Percentiles rank a stretch among this genome's conserved stretches.
Conservation (phyloP, 2,797 vertebrate species). For the Stomatorhinus walkeri region DNA sequence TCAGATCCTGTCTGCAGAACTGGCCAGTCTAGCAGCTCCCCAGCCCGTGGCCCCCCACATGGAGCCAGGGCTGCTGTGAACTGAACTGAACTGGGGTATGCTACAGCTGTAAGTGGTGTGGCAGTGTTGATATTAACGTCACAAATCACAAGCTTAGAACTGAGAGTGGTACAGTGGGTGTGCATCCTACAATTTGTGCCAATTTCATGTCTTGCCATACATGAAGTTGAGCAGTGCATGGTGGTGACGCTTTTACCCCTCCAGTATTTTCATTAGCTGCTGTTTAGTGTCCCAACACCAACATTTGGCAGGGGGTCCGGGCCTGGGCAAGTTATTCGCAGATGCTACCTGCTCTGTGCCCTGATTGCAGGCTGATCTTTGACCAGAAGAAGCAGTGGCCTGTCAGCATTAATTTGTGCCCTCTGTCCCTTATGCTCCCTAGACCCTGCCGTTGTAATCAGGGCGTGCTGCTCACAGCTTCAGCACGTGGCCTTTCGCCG, state of each 20-base stretch:
- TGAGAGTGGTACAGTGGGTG: neutral
- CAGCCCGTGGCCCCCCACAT: neutral
- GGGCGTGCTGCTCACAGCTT: constrained; percentile 1
- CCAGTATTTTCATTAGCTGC: neutral
- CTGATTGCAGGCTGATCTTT: constrained; percentile 49
- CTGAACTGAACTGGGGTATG: neutral
- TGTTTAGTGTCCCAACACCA: neutral
- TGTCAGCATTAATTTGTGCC: constrained; percentile 49
- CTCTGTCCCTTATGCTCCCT: constrained; percentile 37
- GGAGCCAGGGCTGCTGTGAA: neutral
- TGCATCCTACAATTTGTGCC: neutral
- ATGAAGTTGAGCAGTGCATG: neutral
- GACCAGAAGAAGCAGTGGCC: constrained; percentile 53
- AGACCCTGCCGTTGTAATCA: constrained; percentile 43
- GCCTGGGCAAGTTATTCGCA: constrained; percentile 34
- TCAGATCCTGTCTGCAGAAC: neutral
- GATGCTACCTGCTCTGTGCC: constrained; percentile 50
- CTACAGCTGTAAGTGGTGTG: neutral
- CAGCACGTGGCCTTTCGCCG: neutral
- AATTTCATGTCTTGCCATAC: neutral
- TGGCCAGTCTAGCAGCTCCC: neutral
- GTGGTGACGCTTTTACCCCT: neutral
- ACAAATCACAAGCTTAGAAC: neutral
- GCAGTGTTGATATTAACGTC: neutral
- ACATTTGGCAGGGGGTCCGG: neutral